Evolutionary conservation across 2,888 invertebrate species (phyloP), one percentile per base, ranked within the genome.

Genomic region (Aplocera efformata): DNA sequence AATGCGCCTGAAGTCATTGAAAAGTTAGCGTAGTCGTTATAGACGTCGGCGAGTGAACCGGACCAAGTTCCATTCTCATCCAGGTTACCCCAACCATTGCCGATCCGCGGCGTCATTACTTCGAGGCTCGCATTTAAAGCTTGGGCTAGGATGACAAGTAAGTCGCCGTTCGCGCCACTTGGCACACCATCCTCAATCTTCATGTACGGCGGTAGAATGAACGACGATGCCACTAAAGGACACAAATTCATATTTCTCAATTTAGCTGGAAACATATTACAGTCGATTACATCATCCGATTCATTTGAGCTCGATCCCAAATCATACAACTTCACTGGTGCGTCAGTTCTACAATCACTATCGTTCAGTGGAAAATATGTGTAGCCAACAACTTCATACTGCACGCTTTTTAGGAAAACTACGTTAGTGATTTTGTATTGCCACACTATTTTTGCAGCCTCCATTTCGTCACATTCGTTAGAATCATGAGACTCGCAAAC

Each of bases 1-100:
- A 83, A 24, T 13, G 72, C 72, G 0, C 67, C 71, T 3, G 80
- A 83, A 1, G 83, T 82, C 61, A 84, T 82, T 0, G 84, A 84
- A 11, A 84, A 68, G 49, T 83, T 79, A 0, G 85, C 85, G 7
- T 64, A 42, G n/a, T 72, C 70, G 21, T 78, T 56, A 26, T 72
- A 64, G 7, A 83, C 35, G 41, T 84, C 83, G 9, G 67, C 72
- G 0, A 85, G 67, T 1, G 82, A 84, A 1, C 85, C 85, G 2
- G 72, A 54, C 85, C 85, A 85, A 0, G 67, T 63, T 1, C 75
- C 79, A 23, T 81, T 58, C 0, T 52, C 42, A 7, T 73, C 61
- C 0, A 68, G 52, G 30, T 55, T 63, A 3, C 85, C 85, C 83
- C 83, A 84, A 1, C 80, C 80, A 5, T 38, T 29, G 1, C 80